Base-by-base conservation (phyloP, 2,888 invertebrate genomes). In the Cantharis rustica region DNA sequence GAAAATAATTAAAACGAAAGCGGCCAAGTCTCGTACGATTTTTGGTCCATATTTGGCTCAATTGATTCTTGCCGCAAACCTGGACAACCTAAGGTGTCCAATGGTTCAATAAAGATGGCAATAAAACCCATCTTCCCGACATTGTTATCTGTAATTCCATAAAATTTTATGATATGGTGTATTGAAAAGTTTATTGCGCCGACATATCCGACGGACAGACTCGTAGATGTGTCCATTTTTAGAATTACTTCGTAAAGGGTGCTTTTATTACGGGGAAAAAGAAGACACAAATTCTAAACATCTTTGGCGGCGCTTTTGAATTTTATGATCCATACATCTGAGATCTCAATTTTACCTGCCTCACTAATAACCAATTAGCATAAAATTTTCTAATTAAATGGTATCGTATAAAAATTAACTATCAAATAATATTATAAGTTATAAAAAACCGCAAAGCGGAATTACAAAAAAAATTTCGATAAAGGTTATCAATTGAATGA, bases 71-170 rank as follows among this genome's bases (percentile, higher is more conserved):
- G 76, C 31, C 62, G 73, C 76, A 71, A 76, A 73, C 64, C 17
- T 74, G 23, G 73, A 68, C 68, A 71, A 72, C 69, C 68, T 74
- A 26, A 73, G 71, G 64, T 72, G 73, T 63, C 78, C 70, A 64
- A 74, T 69, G 72, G 75, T 68, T 75, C 20, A 70, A 75, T 77
- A 75, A 75, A 61, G 72, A 78, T 75, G 70, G 62, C 72, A 72
- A 78, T 80, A 80, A 80, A 80, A 75, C 73, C 73, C 71, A 78
- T 75, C 75, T 75, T 71, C 71, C 27, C 78, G 69, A 75, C 79
- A 79, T 81, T 83, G 83, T 83, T 83, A 82, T 81, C 82, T 81
- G 80, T 78, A 79, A 81, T 81, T 81, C 81, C 80, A 82, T 83
- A 83, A 83, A 79, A 83, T 75, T 83, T 83, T 83, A 83, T 79